Base-by-base conservation (phyloP, 2,888 invertebrate species). In the Protonemura montana region DNA sequence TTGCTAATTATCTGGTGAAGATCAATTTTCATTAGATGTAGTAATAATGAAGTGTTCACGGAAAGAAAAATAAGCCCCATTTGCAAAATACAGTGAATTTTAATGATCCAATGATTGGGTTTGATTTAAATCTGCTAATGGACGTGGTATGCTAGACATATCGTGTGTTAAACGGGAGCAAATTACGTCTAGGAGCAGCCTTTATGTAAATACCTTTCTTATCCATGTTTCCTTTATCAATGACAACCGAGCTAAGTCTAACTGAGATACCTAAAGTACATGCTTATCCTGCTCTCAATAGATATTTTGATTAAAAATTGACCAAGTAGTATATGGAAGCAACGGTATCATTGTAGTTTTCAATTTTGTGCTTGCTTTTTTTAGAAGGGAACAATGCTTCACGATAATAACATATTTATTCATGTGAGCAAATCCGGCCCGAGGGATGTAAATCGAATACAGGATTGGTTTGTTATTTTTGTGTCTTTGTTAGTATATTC, bases 291-390 rank as follows among this genome's bases (percentile, higher is more conserved):
- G 59, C 59, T 10, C 59, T 59, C 59, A 59, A 59, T 59, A 59
- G 13, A 59, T 59, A 59, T 59, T 59, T 59, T 59, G 59, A 59
- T 59, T 59, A 59, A 59, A 59, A 59, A 59, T 59, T 59, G 59
- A 59, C 59, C 59, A 59, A 16, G 59, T n/a, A n/a, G n/a, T 59
- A 59, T 59, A 59, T 59, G 35, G 3, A 59, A 59, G 59, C 59
- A 59, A 59, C 16, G 21, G 59, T 59, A 59, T 59, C 59, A 21
- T 21, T 59, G 59, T 59, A 59, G 7, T 59, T 59, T 59, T 59
- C 59, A 59, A 59, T 59, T 59, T 59, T 10, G 59, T 59, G 59
- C 59, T 59, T 3, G 21, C 59, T 59, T 59, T 21, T 21, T 59
- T 21, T 59, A 16, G 16, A 59, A 10, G 59, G 21, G 59, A 59